Conservation (phyloP, 2,113 vertebrate genomes). For the Coracopsis vasa region DNA sequence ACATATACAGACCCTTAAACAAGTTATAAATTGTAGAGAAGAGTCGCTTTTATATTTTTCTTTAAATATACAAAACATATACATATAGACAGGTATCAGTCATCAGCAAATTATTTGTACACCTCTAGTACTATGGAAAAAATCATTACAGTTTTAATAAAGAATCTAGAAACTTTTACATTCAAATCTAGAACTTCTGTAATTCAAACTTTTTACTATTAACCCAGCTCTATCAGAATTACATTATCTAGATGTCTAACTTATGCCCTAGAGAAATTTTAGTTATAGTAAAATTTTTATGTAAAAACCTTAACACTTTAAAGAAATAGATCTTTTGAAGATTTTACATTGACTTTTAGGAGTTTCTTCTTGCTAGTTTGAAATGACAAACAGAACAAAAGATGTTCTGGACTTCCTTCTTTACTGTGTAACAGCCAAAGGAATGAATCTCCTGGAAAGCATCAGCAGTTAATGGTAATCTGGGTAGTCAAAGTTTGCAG, state of each 20-base stretch:
- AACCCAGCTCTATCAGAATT: neutral
- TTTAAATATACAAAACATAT: neutral
- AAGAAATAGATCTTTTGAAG: neutral
- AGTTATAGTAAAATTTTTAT: neutral
- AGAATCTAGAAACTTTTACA: neutral
- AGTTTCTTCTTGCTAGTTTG: neutral
- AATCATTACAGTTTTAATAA: neutral
- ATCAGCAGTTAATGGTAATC: neutral
- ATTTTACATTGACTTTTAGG: neutral
- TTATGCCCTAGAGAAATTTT: neutral
- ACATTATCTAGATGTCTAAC: neutral
- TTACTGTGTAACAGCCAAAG: neutral
- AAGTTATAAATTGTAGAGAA: neutral
- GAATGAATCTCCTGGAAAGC: neutral
- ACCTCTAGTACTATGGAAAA: neutral
- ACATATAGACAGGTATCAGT: neutral
- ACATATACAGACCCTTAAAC: neutral
- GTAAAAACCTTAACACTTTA: neutral
- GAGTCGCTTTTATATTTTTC: neutral
- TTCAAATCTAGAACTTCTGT: neutral
- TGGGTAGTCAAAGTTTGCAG: neutral
- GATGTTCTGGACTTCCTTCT: neutral
- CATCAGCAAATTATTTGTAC: rapidly evolving
- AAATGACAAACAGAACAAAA: neutral
- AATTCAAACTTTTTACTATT: neutral